Conservation (phyloP, 2,113 vertebrate genomes). For the Nipponia nippon region DNA sequence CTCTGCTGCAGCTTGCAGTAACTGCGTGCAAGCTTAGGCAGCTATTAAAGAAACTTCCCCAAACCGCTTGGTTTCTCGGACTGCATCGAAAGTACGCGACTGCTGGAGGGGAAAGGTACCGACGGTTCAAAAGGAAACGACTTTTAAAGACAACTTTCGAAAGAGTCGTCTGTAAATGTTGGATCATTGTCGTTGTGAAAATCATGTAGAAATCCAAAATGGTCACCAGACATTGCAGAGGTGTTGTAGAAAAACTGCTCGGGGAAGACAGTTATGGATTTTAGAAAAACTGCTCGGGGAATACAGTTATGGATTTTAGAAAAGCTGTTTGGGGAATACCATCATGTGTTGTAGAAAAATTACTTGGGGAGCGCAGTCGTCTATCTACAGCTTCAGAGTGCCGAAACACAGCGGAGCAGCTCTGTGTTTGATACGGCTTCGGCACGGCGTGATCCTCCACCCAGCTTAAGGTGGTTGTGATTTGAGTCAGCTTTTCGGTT, state of each 20-base stretch:
- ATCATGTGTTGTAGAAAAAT: background rate
- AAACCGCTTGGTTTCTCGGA: background rate
- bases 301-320: background rate
- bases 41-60: background rate
- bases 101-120: background rate
- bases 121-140: background rate
- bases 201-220: background rate
- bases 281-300: background rate
- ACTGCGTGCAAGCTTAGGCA: background rate
- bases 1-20: background rate
- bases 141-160: background rate
- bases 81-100: fast-evolving
- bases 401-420: fast-evolving
- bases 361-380: fast-evolving
- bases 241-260: background rate
- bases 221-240: background rate
- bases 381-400: background rate
- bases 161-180: background rate
- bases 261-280: background rate
- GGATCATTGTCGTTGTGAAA: background rate
- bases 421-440: background rate
- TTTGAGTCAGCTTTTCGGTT: background rate
- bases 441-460: fast-evolving
- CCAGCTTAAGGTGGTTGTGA: fast-evolving
- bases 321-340: background rate